These are phyloP conservation scores for Xenotilapia flavipinnis DNA, from an alignment of 2,113 vertebrate genomes.

Conservation along the genomic window DNA sequence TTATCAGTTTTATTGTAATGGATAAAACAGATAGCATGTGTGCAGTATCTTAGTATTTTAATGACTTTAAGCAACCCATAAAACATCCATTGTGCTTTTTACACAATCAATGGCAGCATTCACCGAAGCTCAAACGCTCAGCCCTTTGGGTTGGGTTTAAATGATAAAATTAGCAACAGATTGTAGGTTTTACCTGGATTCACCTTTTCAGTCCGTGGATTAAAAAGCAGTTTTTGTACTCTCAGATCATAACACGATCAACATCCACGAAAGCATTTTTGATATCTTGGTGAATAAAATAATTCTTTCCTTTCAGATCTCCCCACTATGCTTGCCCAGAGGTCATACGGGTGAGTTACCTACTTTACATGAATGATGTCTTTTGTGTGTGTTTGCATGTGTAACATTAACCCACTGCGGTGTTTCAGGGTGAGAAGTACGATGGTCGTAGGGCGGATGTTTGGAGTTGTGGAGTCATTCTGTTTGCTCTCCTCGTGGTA, in stretches of 20 bases:
- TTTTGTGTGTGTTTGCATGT: not conserved
- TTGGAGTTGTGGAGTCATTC: slow-evolving; percentile 91
- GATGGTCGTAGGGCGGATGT: slow-evolving; percentile 87
- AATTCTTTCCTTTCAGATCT: slow-evolving; percentile 60
- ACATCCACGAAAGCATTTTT: not conserved
- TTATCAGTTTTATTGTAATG: not conserved
- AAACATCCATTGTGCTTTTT: not conserved
- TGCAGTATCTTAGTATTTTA: not conserved
- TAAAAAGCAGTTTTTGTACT: not conserved
- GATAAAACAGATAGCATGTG: not conserved
- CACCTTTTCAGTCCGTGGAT: not conserved
- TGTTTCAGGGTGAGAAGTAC: slow-evolving; percentile 82
- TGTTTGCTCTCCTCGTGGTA: slow-evolving; percentile 87
- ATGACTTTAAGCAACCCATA: not conserved
- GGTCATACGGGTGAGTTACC: slow-evolving; percentile 82
- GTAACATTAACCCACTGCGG: not conserved
- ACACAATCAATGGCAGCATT: not conserved
- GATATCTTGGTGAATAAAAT: not conserved
- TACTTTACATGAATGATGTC: not conserved
- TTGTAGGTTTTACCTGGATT: not conserved
- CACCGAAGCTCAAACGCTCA: not conserved
- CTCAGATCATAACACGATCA: not conserved
- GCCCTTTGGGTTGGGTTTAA: not conserved
- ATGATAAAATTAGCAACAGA: not conserved
- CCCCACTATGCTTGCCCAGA: slow-evolving; percentile 91